phyloP scores from a whole-genome alignment of 2,797 vertebrate genomes.

The Holocentrus rufus region DNA sequence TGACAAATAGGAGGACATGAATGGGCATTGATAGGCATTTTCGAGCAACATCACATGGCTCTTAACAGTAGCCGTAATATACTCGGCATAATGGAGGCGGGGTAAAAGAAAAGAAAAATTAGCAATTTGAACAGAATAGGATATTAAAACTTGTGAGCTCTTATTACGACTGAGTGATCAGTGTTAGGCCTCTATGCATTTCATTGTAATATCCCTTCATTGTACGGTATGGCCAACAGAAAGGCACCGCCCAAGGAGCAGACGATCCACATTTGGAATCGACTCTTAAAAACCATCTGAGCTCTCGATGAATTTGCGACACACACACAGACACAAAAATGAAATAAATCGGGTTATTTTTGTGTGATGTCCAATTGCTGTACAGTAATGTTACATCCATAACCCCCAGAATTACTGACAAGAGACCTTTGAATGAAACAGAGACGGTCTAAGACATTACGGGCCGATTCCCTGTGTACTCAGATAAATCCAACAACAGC shows the following conservation, averaged over 20 bases:
- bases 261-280: slow-evolving; percentile 50
- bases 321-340: background rate
- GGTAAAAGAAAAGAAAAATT: background rate
- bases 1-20: slow-evolving; percentile 42
- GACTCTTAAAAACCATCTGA: slow-evolving; percentile 6
- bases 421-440: background rate
- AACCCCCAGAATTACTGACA: background rate
- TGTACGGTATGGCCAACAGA: slow-evolving; percentile 50
- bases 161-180: slow-evolving; percentile 40
- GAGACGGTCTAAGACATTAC: background rate
- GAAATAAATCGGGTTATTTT: background rate
- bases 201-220: slow-evolving; percentile 55
- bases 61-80: slow-evolving; percentile 52
- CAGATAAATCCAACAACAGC: background rate
- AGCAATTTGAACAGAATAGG: slow-evolving; percentile 45
- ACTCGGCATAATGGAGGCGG: slow-evolving; percentile 52
- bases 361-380: background rate
- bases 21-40: slow-evolving; percentile 54
- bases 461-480: background rate
- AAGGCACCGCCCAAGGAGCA: slow-evolving; percentile 86
- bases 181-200: slow-evolving; percentile 54
- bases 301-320: slow-evolving; percentile 21
- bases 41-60: slow-evolving; percentile 69
- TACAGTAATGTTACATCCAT: slow-evolving; percentile 1
- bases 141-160: slow-evolving; percentile 26